These are phyloP conservation scores for Casuarius casuarius DNA, from an alignment of 2,113 vertebrate genomes.

Conservation along the genomic window DNA sequence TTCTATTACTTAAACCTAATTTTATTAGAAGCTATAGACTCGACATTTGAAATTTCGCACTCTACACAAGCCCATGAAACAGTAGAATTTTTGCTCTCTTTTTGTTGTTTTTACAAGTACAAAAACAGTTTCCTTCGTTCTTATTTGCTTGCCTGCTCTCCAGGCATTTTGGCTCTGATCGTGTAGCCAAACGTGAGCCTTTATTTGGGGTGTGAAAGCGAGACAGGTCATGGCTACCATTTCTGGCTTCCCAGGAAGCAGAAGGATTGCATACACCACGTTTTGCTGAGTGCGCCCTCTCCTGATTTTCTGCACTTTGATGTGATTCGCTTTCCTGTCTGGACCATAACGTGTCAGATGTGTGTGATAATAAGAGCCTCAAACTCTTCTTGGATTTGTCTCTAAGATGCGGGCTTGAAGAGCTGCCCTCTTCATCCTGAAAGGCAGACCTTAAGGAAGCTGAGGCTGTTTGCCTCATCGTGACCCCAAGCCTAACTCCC, in stretches of 20 bases:
- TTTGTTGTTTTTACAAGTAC: background rate
- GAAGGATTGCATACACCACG: accelerated
- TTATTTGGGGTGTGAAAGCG: background rate
- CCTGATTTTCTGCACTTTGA: background rate
- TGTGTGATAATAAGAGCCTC: background rate
- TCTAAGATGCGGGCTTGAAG: background rate
- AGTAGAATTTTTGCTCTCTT: background rate
- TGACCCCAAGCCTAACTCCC: background rate
- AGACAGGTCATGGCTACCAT: background rate
- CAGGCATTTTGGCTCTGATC: background rate
- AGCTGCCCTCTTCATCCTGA: background rate
- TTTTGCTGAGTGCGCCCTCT: background rate
- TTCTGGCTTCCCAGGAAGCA: background rate
- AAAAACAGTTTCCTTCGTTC: background rate
- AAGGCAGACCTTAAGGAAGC: background rate
- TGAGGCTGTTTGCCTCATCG: background rate
- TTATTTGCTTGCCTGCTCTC: background rate
- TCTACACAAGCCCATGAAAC: background rate
- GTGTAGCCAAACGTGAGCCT: background rate
- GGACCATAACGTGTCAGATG: background rate
- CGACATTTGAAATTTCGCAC: background rate
- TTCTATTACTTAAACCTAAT: background rate
- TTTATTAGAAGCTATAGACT: background rate
- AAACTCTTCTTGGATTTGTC: background rate
- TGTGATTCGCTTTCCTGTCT: background rate